A percentile compares a stretch with the other conserved stretches of the same genome.
These are phyloP conservation scores for Malurus alboscapulatus DNA, from an alignment of 2,113 vertebrate species.

Conservation along the genomic window DNA sequence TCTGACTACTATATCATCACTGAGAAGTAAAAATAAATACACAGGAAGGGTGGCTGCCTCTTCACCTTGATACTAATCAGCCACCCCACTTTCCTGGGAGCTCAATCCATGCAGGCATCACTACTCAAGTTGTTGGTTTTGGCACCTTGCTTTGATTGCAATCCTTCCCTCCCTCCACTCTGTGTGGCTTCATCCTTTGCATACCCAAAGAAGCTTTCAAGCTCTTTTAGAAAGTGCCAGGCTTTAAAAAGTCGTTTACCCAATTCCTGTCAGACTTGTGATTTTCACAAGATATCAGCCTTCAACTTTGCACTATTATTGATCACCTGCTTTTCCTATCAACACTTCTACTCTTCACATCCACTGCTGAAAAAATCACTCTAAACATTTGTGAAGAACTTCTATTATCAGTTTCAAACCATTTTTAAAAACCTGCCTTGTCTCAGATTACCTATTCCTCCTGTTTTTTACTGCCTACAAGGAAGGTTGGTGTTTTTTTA, in stretches of 20 bases:
- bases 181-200: background rate
- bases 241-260: background rate
- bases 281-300: background rate
- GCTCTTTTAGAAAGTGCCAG: background rate
- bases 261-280: background rate
- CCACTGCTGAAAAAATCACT: background rate
- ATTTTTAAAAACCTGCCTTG: background rate
- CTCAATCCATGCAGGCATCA: background rate
- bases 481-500: background rate
- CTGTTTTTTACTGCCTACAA: background rate
- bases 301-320: background rate
- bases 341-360: background rate
- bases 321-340: background rate
- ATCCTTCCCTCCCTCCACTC: background rate
- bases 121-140: background rate
- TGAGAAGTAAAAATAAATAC: conserved; percentile 15
- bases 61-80: background rate
- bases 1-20: background rate
- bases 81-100: background rate
- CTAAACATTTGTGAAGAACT: background rate
- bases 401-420: background rate
- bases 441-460: background rate
- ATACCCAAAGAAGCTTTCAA: background rate
- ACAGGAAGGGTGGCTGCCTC: background rate
- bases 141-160: background rate